A percentile compares a stretch with the other conserved stretches of the same genome.
Conservation (phyloP, 2,113 vertebrate species). For the Callochromis pleurospilus region DNA sequence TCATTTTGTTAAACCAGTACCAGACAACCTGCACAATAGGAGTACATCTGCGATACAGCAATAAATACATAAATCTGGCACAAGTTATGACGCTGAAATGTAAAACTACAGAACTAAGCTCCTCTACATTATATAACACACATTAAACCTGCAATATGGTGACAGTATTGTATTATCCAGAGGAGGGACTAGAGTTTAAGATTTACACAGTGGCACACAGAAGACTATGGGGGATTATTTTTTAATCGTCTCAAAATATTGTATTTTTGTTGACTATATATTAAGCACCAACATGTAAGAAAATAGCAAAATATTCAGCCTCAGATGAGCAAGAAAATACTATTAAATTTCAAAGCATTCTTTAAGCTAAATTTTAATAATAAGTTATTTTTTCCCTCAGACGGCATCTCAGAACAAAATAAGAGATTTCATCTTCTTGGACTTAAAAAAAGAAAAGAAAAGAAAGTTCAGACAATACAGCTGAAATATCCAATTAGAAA, state of each 20-base stretch:
- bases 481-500: neutral
- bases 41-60: neutral
- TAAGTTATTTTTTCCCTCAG: neutral
- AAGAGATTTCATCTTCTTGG: neutral
- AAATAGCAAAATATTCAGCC: fast-evolving
- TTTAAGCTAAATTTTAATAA: neutral
- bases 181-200: neutral
- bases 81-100: neutral
- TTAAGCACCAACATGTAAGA: neutral
- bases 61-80: neutral
- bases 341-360: neutral
- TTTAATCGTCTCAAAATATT: neutral
- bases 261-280: neutral
- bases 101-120: neutral
- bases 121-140: neutral
- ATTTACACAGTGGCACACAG: neutral
- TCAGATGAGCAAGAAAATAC: neutral
- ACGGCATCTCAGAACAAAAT: neutral
- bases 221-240: neutral
- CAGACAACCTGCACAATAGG: neutral
- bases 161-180: neutral
- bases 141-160: neutral
- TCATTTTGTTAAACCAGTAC: neutral
- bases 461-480: neutral
- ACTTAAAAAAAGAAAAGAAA: neutral